Evolutionary conservation across 1,140 invertebrate species (phyloP), one percentile per base, ranked within the genome.

Genomic region (Radopholus similis): DNA sequence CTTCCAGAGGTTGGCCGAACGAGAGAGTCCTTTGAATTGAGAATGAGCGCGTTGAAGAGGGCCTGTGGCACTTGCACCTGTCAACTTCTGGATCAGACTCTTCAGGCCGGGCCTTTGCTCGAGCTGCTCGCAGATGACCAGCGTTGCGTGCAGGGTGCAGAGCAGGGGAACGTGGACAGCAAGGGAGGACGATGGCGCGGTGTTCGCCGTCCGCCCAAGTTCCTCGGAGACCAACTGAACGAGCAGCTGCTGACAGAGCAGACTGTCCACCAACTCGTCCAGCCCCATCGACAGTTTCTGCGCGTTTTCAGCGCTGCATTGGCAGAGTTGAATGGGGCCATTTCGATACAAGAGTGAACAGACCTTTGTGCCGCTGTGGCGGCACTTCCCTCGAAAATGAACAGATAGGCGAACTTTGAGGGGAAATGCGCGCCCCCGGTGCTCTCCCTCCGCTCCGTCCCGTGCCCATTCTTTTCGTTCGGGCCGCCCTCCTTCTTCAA

Each of bases 381-480:
- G 49, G 42, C 30, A 21, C 32, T n/a, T 26, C 32, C 30, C 47
- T 62, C 59, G 30, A 62, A 49, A 34, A 62, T 47, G 49, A 62
- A 62, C 32, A 62, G 30, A 62, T 62, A 62, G 5, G 59, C 59
- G 18, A 62, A 62, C 11, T 62, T 62, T 62, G 40, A 42, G 30
- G 59, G 59, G 21, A 62, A 47, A 26, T 62, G 26, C 9, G 59
- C 35, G 32, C 59, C 21, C 23, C 28, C 47, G 47, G 21, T 28
- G 47, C n/a, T 23, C 0, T 44, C n/a, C 4, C 0, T 38, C 40
- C 38, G 21, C 47, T 23, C 44, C 40, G 40, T n/a, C 23, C 38
- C 32, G 35, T 44, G 40, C 49, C 9, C 8, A n/a, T 38, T 60
- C 38, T 18, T 40, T 23, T 60, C 40, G 40, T n/a, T n/a, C 38